Evolutionary conservation across 2,888 invertebrate genomes (phyloP), one percentile per base, ranked within the genome.

Genomic region (Mythimna lalbum): DNA sequence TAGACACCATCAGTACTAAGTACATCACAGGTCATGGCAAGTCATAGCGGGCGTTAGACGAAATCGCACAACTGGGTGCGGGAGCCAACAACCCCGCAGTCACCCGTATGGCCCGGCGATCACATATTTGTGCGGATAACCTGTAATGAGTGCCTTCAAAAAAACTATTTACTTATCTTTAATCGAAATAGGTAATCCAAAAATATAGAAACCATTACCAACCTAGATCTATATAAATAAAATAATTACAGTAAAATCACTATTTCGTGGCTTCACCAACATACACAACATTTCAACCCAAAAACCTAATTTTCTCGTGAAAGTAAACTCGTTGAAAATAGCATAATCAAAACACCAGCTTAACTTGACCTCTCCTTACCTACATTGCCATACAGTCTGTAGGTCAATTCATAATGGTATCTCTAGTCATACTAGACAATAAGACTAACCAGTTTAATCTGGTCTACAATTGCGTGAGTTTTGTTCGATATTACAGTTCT

Each of bases 231-330:
- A 52, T 9, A 14, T 10, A 19, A 60, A 49, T 50, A 59, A 43
- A 43, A 43, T 55, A 60, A 66, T 53, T 59, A 66, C 27, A 69
- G 21, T 36, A 69, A 43, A n/a, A 47, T 39, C 76, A 47, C 59
- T 61, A 66, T 86, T 89, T 87, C 78, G 68, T 87, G 81, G 88
- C 88, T 87, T 73, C 73, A 83, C 56, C 10, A 36, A 73, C 76
- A 81, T 76, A 88, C 69, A 86, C 82, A 84, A 78, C 64, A 78
- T 89, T 89, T 90, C 89, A 90, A 88, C 92, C 92, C 81, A 89
- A 84, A 91, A 91, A 93, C 93, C 93, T 74, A 87, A 89, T 92
- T 92, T 80, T 78, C 82, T 47, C 21, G 27, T 50, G 47, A 76
- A 78, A 76, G 59, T 75, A 73, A 76, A 73, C 71, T 67, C 9